Evolutionary conservation across 2,797 vertebrate genomes (phyloP), one percentile per base, ranked within the genome.

Genomic region (Thaleichthys pacificus): DNA sequence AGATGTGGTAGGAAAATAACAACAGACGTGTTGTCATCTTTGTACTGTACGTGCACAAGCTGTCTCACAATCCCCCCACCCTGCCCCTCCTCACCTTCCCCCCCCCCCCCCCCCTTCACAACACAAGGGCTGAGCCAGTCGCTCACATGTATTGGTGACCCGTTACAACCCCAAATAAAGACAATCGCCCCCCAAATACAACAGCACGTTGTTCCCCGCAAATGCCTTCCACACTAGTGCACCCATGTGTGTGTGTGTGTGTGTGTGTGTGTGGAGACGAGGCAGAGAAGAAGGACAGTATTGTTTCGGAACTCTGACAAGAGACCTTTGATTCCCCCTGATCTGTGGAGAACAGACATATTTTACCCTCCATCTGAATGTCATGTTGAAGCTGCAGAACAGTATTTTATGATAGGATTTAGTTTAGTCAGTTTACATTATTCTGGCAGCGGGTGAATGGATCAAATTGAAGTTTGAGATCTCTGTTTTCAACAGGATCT

Each of bases 251-350:
- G 28, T 30, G 28, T 30, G 28, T 30, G 28, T 30, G 28, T 30
- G 28, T 30, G 80, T 69, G 82, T 81, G 84, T 30, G 42, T 77
- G 81, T 85, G 82, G 71, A 87, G 79, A 58, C 81, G 73, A 77
- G 57, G 80, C 60, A 12, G 67, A 77, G 78, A 85, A 86, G 84
- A 93, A 85, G 78, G 83, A 81, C 30, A 4, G 67, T 70, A 82
- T 90, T 93, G 91, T 92, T 89, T 75, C 61, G 68, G 74, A 64
- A 42, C 11, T 38, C 72, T 77, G 78, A 88, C 85, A 90, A 85
- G 76, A 74, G 80, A 79, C 68, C 86, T 87, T 88, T 88, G 85
- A 90, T 84, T 82, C 74, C 57, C 54, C 63, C 75, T 82, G 85
- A 85, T 87, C 85, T 84, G 83, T 77, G 71, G 49, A 61, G 32